Evolutionary conservation across 2,797 vertebrate genomes (phyloP).

Genomic region (Myotis daubentonii): DNA sequence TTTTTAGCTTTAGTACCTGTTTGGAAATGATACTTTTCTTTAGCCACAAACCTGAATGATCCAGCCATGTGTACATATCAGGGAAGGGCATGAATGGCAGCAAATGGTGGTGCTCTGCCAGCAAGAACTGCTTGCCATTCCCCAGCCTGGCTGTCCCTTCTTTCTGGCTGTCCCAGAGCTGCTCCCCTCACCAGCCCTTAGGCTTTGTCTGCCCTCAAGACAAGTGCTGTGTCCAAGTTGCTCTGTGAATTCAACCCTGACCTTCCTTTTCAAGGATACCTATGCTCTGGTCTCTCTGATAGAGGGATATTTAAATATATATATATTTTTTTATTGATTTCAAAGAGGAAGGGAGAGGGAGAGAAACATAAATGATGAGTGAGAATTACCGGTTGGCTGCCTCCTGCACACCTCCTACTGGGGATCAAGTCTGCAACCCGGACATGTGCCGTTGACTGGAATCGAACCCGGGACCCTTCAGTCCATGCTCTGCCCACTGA

Average conservation of each 20-base stretch:
- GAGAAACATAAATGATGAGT: too few species aligned
- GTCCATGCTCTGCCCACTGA: too few species aligned
- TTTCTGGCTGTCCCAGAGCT: neutral
- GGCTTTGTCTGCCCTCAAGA: neutral
- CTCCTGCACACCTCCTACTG: too few species aligned
- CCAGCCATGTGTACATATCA: neutral
- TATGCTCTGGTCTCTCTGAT: neutral
- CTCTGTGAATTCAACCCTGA: neutral
- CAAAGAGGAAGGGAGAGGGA: too few species aligned
- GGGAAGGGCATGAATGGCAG: neutral
- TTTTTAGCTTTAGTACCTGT: neutral
- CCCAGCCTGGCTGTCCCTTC: neutral
- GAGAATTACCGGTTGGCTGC: too few species aligned
- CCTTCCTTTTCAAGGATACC: neutral
- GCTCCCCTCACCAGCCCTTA: neutral
- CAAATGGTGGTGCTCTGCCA: too few species aligned
- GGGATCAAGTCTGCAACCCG: too few species aligned
- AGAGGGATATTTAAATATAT: neutral
- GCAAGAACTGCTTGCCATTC: neutral
- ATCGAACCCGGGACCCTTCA: too few species aligned
- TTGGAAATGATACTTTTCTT: neutral
- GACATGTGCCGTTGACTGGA: too few species aligned
- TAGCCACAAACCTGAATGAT: neutral
- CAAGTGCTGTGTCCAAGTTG: neutral
- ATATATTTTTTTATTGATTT: too few species aligned